These are phyloP conservation scores for Phaenicophaeus curvirostris DNA, from an alignment of 2,797 vertebrate species.

Conservation along the genomic window DNA sequence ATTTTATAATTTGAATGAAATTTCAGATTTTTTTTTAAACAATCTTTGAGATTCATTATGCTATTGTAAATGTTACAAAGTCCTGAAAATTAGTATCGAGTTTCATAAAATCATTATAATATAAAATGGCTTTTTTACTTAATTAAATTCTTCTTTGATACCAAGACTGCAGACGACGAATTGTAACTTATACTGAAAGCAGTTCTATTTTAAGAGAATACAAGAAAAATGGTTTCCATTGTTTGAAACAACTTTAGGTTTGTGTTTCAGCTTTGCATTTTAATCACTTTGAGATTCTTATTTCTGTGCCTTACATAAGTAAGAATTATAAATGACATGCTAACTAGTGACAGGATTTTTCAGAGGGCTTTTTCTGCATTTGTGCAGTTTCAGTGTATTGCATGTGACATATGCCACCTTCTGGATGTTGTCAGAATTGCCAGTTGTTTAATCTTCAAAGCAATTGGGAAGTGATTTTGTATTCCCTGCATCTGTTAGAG, in stretches of 20 bases:
- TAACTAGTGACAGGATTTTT: not conserved
- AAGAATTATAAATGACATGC: not conserved
- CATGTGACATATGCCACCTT: slow-evolving; percentile 66
- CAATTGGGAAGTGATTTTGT: not conserved
- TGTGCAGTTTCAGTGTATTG: not conserved
- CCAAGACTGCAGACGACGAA: not conserved
- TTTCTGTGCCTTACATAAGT: not conserved
- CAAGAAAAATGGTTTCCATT: not conserved
- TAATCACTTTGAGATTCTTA: not conserved
- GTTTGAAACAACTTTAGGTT: not conserved
- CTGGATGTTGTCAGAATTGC: slow-evolving; percentile 51
- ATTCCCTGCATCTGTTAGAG: not conserved
- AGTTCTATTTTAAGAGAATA: not conserved
- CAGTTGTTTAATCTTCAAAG: not conserved
- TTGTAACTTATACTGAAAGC: not conserved
- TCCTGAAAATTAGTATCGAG: not conserved
- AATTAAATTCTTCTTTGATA: not conserved
- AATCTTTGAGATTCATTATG: not conserved
- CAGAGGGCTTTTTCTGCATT: not conserved
- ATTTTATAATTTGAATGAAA: not conserved
- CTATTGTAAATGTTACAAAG: not conserved
- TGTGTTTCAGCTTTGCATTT: not conserved
- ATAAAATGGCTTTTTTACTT: not conserved
- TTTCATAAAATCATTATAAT: not conserved
- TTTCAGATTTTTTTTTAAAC: not conserved